Conservation (phyloP, 2,113 vertebrate genomes). For the Thalassarche chlororhynchos region DNA sequence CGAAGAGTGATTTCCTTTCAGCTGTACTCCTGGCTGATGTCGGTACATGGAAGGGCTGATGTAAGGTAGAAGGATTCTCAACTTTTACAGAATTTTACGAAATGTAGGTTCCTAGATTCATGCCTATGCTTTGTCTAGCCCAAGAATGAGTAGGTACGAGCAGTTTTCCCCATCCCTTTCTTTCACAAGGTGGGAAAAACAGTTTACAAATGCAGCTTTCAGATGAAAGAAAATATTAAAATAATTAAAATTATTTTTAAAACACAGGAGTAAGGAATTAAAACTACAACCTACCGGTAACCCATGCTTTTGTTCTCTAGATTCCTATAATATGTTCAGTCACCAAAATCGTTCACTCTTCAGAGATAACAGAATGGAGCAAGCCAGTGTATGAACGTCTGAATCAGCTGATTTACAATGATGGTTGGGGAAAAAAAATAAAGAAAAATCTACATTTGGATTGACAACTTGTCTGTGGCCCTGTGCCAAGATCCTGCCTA, state of each 20-base stretch:
- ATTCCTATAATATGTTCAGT: not conserved
- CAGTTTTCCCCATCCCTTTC: not conserved
- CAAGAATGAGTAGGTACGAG: accelerated
- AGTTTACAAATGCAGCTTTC: not conserved
- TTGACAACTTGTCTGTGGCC: not conserved
- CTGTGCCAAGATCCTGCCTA: not conserved
- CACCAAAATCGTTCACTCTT: not conserved
- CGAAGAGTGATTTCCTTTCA: not conserved
- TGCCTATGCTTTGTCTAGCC: not conserved
- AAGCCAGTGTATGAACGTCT: not conserved
- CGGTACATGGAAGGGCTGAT: not conserved
- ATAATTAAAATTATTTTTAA: not conserved
- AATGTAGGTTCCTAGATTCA: not conserved
- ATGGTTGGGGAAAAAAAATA: not conserved
- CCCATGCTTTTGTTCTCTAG: not conserved
- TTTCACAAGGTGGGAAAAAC: not conserved
- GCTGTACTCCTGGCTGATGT: not conserved
- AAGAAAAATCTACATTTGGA: not conserved
- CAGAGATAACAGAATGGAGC: not conserved
- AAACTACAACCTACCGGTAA: not conserved
- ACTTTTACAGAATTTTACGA: not conserved
- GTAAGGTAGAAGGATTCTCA: not conserved
- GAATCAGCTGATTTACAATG: not conserved
- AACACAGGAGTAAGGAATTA: not conserved
- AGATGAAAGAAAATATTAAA: not conserved